Evolutionary conservation across 2,797 vertebrate genomes (phyloP).

Genomic region (Sebastes reedi): DNA sequence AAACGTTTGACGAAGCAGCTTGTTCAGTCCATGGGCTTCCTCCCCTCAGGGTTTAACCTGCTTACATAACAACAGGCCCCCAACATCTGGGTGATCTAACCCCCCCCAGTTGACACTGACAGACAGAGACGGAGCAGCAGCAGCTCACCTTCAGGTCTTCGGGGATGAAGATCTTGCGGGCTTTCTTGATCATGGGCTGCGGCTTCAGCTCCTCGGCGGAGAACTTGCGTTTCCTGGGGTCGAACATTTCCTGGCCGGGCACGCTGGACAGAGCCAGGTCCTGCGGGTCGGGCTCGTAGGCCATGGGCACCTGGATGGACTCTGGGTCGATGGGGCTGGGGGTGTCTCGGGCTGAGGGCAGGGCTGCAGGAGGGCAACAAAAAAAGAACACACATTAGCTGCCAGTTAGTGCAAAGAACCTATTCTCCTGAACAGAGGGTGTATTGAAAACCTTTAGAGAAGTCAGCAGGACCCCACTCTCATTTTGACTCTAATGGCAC

Average conservation of each 20-base stretch:
- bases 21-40: no score
- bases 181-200: conserved; percentile 99
- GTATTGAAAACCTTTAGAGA: neutral
- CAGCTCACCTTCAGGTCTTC: conserved; percentile 93
- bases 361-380: conserved; percentile 62
- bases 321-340: conserved; percentile 97
- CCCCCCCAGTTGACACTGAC: neutral
- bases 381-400: neutral
- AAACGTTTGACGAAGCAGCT: neutral
- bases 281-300: conserved; percentile 94
- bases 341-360: conserved; percentile 88
- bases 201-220: conserved; percentile 96
- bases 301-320: conserved; percentile 92
- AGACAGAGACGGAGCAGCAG: neutral
- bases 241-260: conserved; percentile 96
- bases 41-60: no score
- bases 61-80: neutral
- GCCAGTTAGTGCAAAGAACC: fast-evolving
- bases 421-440: neutral
- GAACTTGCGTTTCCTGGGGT: conserved; percentile 97
- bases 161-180: conserved; percentile 96
- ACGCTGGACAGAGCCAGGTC: conserved; percentile 97
- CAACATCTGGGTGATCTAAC: neutral
- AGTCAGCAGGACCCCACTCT: neutral
- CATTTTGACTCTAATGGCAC: neutral